Evolutionary conservation across 1,140 invertebrate genomes (phyloP), one percentile per base, ranked within the genome.

Genomic region (Nixonia krombeini): DNA sequence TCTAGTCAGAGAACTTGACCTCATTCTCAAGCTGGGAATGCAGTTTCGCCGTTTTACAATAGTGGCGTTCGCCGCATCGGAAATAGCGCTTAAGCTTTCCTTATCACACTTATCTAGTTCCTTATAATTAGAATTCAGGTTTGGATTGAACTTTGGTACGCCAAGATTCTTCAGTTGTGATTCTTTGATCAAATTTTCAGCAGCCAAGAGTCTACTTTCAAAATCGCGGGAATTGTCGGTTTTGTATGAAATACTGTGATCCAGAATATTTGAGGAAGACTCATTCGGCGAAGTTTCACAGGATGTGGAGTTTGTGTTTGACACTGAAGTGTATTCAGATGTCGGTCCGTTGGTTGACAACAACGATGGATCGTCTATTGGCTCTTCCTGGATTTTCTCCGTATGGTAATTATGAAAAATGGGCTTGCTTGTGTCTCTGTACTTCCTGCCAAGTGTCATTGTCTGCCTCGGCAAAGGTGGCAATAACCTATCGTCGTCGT

Each of bases 151-250:
- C 9, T 51, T 67, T 6, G 21, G 37, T 0, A 55, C 23, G 0
- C 70, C 73, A 0, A 83, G 40, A 10, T 83, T 85, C 18, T 75
- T 78, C 15, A 79, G 10, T 16, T 83, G 81, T 0, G 82, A 84
- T n/a, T 83, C 82, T 13, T 83, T 82, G 12, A 85, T 84, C 6
- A 85, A 23, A 58, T 83, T 84, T 18, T 85, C 82, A 2, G 82
- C 80, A 1, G 80, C 81, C 0, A 83, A 31, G 1, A 85, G 25
- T n/a, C 83, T 41, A 15, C 61, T 76, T 50, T 81, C 76, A 15
- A 82, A 81, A 13, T 77, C 77, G 7, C 59, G 50, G 4, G 68
- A 46, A 1, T 31, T 8, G 15, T 75, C 67, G 0, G 53, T 28
- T 18, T 58, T 78, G 28, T 53, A 63, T 2, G 57, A 52, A 0